Conservation (phyloP, 2,888 invertebrate species). For the Trachelus tabidus region DNA sequence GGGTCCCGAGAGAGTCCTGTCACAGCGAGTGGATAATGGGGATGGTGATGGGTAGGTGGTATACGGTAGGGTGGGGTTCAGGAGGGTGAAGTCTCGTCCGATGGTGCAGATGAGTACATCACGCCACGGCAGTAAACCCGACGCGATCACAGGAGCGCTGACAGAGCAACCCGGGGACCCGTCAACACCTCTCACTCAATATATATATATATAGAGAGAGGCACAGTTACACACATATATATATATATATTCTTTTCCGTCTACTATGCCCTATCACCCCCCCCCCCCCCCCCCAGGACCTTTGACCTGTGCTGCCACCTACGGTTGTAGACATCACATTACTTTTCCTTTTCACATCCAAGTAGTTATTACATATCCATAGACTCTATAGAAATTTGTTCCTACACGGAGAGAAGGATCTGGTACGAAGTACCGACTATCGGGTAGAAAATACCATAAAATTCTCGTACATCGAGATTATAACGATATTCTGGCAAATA, state of each 20-base stretch:
- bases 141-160: slow-evolving; percentile 56
- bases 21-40: slow-evolving; percentile 64
- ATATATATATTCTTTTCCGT: not conserved
- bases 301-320: not conserved
- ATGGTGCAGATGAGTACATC: slow-evolving; percentile 61
- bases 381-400: not conserved
- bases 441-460: too few species aligned
- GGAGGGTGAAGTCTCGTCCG: slow-evolving; percentile 22
- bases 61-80: slow-evolving; percentile 43
- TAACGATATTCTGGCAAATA: too few species aligned
- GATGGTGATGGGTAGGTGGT: slow-evolving; percentile 55
- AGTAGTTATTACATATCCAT: not conserved
- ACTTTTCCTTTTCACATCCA: not conserved
- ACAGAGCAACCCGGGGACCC: slow-evolving; percentile 64
- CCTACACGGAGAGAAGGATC: too few species aligned
- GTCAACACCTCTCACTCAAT: slow-evolving; percentile 56
- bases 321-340: not conserved
- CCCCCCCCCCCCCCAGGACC: too few species aligned
- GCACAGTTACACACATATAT: not conserved
- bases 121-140: slow-evolving; percentile 64
- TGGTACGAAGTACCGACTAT: too few species aligned
- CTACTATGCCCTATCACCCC: not conserved
- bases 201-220: not conserved
- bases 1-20: slow-evolving; percentile 62
- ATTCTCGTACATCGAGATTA: too few species aligned